Conservation (phyloP, 37 sponge, comb jelly and placozoan species). For the Halichondria panicea region DNA sequence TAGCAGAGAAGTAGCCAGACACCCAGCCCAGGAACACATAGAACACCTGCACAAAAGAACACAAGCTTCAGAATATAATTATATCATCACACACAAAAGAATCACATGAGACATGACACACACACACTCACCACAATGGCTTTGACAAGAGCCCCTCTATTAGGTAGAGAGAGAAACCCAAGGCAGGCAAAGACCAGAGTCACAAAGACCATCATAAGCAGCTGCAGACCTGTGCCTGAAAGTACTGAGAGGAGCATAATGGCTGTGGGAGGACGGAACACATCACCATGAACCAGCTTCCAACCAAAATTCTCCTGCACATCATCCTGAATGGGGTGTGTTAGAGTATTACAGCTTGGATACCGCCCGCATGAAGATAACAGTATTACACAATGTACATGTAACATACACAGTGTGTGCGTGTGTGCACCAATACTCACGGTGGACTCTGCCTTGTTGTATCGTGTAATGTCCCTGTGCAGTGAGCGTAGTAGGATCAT, state of each 20-base stretch:
- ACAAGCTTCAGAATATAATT: not conserved
- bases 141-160: conserved; percentile 89
- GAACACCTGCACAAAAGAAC: conserved; percentile 43
- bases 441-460: conserved; percentile 77
- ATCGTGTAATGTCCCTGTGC: conserved; percentile 79
- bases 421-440: conserved; percentile 31
- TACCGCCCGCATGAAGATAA: too few relatives aligned
- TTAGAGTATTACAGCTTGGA: too few relatives aligned
- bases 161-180: conserved; percentile 94
- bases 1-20: conserved; percentile 84
- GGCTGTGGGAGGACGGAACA: conserved; percentile 85
- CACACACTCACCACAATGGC: conserved; percentile 67
- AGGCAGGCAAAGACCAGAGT: conserved; percentile 81
- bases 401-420: not conserved
- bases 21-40: conserved; percentile 81
- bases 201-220: conserved; percentile 64
- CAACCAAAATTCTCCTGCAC: conserved; percentile 95
- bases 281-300: conserved; percentile 97
- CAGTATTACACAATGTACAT: too few relatives aligned
- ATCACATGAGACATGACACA: not conserved
- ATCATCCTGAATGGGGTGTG: conserved; percentile 88
- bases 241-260: conserved; percentile 82
- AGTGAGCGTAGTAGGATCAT: conserved; percentile 86
- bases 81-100: not conserved
- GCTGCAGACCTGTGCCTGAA: conserved; percentile 82